Percentiles rank a stretch among this genome's conserved stretches.
phyloP scores from a whole-genome alignment of 2,888 invertebrate genomes.

The Nomada flava region DNA sequence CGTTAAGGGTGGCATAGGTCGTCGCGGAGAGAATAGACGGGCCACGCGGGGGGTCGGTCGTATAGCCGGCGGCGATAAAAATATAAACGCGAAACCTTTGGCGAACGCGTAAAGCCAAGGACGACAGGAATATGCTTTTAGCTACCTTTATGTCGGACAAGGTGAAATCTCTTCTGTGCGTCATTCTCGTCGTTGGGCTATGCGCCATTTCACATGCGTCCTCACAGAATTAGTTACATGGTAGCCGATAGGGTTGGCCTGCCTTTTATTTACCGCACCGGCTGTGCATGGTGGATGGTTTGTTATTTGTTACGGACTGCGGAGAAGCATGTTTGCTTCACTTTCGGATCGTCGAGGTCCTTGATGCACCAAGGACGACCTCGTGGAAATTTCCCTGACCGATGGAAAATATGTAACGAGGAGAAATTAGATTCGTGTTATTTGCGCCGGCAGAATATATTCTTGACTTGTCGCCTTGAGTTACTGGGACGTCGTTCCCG shows the following conservation, averaged over 20 bases:
- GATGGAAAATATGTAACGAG: background rate
- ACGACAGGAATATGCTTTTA: constrained; percentile 80
- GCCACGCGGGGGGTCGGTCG: constrained; percentile 50
- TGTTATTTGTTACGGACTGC: no score
- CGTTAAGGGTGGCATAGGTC: constrained; percentile 39
- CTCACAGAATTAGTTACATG: background rate
- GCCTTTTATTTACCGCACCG: constrained; percentile 20
- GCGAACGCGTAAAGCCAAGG: constrained; percentile 74
- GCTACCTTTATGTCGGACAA: constrained; percentile 68
- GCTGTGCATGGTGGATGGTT: background rate
- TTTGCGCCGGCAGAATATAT: background rate
- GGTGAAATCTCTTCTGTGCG: constrained; percentile 53
- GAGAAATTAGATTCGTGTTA: background rate
- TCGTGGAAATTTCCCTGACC: no score
- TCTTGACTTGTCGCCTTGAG: background rate
- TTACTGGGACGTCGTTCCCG: background rate
- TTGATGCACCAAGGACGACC: background rate
- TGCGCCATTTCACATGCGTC: background rate
- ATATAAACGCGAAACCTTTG: constrained; percentile 69
- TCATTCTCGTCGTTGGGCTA: constrained; percentile 46
- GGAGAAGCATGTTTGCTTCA: constrained; percentile 14
- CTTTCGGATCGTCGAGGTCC: constrained; percentile 31
- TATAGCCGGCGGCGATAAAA: constrained; percentile 73
- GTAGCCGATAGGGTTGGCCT: constrained; percentile 5
- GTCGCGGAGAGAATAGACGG: constrained; percentile 50